phyloP scores from a whole-genome alignment of 2,797 vertebrate species.

The Australoheros facetus region DNA sequence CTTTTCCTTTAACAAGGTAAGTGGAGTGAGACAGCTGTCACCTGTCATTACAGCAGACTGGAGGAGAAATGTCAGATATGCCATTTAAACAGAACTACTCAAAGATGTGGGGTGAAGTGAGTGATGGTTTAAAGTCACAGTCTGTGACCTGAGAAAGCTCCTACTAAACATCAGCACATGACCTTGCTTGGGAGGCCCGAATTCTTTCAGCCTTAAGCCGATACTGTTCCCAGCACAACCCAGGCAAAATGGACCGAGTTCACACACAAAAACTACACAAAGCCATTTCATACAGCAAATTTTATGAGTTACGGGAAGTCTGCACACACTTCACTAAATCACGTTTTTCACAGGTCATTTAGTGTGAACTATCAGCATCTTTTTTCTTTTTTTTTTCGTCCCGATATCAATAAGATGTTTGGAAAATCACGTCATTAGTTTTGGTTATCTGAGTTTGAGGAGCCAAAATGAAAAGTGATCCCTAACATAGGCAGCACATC shows the following conservation, averaged over 20 bases:
- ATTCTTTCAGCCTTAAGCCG: conserved; percentile 78
- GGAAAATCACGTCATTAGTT: conserved; percentile 20
- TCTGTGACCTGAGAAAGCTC: conserved; percentile 77
- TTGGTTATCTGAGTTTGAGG: conserved; percentile 36
- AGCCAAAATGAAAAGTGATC: conserved; percentile 45
- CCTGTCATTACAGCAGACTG: conserved; percentile 65
- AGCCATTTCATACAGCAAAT: conserved; percentile 38
- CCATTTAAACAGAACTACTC: conserved; percentile 59
- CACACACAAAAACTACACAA: conserved; percentile 53
- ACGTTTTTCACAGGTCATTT: conserved; percentile 30
- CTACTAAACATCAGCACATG: conserved; percentile 82
- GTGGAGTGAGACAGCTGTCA: conserved; percentile 70
- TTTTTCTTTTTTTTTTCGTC: background rate
- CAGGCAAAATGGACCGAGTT: conserved; percentile 60
- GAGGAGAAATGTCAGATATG: conserved; percentile 67
- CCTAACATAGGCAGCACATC: conserved; percentile 26
- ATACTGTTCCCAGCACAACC: conserved; percentile 73
- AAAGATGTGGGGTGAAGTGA: conserved; percentile 70
- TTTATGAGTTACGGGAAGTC: conserved; percentile 47
- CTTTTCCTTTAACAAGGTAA: conserved; percentile 59
- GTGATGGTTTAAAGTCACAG: conserved; percentile 76
- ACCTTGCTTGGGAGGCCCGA: conserved; percentile 77
- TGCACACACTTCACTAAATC: conserved; percentile 34
- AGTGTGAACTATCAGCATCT: conserved; percentile 28
- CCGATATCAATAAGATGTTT: conserved; percentile 32